These are phyloP conservation scores for Melipona beecheii DNA, from an alignment of 2,888 invertebrate genomes.

Conservation along the genomic window DNA sequence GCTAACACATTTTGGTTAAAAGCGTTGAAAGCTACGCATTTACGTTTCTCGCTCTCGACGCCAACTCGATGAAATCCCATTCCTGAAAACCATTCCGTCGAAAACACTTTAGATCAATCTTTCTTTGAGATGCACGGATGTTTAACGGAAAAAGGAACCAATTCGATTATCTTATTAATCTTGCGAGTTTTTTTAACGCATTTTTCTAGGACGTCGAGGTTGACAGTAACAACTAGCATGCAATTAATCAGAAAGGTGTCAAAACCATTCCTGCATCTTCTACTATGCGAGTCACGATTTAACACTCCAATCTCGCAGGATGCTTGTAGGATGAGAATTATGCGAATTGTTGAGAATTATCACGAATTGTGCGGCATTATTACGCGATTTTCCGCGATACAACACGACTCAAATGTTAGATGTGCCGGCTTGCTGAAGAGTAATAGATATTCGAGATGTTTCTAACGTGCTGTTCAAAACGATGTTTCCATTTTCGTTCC, in stretches of 20 bases:
- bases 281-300: neutral
- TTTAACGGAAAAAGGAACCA: neutral
- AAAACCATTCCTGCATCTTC: slow-evolving; percentile 2
- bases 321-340: neutral
- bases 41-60: neutral
- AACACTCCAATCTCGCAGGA: neutral
- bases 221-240: neutral
- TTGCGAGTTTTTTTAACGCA: slow-evolving; percentile 7
- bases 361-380: neutral
- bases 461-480: neutral
- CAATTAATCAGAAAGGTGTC: slow-evolving; percentile 45
- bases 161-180: slow-evolving; percentile 48
- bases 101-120: neutral
- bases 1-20: slow-evolving; percentile 14
- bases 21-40: neutral
- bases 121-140: neutral
- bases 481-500: neutral
- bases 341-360: neutral
- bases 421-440: neutral
- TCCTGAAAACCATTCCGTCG: neutral
- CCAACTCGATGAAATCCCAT: neutral
- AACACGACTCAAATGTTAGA: neutral
- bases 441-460: slow-evolving; percentile 18
- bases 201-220: neutral
- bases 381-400: neutral